These are phyloP conservation scores for Spicauda simplicius DNA, from an alignment of 2,888 invertebrate species.

Conservation along the genomic window DNA sequence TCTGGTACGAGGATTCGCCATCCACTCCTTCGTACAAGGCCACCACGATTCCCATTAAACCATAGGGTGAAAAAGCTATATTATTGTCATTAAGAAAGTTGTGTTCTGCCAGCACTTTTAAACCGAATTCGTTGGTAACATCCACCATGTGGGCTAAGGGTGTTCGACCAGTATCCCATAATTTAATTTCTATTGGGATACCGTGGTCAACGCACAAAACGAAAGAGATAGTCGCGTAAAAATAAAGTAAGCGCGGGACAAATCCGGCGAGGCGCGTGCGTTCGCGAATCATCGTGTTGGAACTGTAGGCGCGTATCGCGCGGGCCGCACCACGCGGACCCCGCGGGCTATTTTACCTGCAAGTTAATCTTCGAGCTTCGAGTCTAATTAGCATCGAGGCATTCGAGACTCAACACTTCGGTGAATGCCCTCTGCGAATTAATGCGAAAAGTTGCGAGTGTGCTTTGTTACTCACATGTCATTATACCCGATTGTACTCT, in stretches of 20 bases:
- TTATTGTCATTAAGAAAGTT: slow-evolving; percentile 91
- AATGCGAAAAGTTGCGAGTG: slow-evolving; percentile 38
- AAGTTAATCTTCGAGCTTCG: slow-evolving; percentile 68
- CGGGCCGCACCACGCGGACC: slow-evolving; percentile 62
- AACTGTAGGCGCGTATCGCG: slow-evolving; percentile 55
- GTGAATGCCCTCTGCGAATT: slow-evolving; percentile 74
- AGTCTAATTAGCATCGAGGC: slow-evolving; percentile 70
- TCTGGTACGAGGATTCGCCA: slow-evolving; percentile 89
- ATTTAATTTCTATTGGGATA: slow-evolving; percentile 74
- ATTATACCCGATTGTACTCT: slow-evolving; percentile 2
- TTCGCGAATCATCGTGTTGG: slow-evolving; percentile 69
- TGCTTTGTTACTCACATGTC: slow-evolving; percentile 13
- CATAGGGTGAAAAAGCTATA: slow-evolving; percentile 94
- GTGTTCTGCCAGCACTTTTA: slow-evolving; percentile 88
- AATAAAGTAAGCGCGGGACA: slow-evolving; percentile 47
- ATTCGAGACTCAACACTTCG: slow-evolving; percentile 64
- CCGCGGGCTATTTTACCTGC: slow-evolving; percentile 41
- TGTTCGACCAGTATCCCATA: slow-evolving; percentile 75
- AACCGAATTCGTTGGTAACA: slow-evolving; percentile 89
- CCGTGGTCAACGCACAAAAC: slow-evolving; percentile 55
- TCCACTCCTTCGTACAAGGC: slow-evolving; percentile 92
- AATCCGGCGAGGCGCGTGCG: slow-evolving; percentile 54
- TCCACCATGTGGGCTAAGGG: slow-evolving; percentile 92
- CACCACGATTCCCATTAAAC: slow-evolving; percentile 91
- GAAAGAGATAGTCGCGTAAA: slow-evolving; percentile 49